A percentile compares a stretch with the other conserved stretches of the same genome.
Evolutionary conservation across 2,797 vertebrate species (phyloP).

Genomic region (Gadopsis marmoratus): DNA sequence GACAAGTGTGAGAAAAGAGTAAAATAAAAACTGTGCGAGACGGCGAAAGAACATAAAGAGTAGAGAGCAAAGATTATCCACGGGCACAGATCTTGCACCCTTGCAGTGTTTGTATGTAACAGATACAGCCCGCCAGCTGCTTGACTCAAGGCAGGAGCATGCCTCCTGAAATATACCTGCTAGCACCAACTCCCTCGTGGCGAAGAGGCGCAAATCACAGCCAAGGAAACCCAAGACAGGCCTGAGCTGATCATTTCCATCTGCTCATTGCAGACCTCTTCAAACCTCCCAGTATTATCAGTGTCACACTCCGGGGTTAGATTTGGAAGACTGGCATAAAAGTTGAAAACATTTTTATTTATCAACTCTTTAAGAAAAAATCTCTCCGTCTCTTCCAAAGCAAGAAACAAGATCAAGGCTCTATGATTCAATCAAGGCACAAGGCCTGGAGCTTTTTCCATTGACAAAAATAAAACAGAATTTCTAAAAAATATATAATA

Average conservation of each 20-base stretch:
- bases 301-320: conserved; percentile 29
- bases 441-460: conserved; percentile 28
- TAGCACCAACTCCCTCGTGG: conserved; percentile 48
- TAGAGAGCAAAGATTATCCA: conserved; percentile 10
- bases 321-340: conserved; percentile 35
- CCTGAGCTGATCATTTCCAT: conserved; percentile 43
- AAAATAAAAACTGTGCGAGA: neutral
- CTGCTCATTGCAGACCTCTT: conserved; percentile 46
- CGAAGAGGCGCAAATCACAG: conserved; percentile 44
- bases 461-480: conserved; percentile 32
- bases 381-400: conserved; percentile 20
- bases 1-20: neutral
- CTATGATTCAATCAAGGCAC: conserved; percentile 47
- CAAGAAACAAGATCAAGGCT: conserved; percentile 14
- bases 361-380: neutral
- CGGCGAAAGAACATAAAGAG: conserved; percentile 4
- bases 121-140: conserved; percentile 68
- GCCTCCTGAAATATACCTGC: conserved; percentile 75
- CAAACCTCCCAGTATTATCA: conserved; percentile 21
- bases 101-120: conserved; percentile 47
- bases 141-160: conserved; percentile 40
- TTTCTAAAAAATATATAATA: conserved; percentile 15
- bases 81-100: conserved; percentile 26
- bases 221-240: conserved; percentile 51
- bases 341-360: conserved; percentile 19